Evolutionary conservation across 2,797 vertebrate species (phyloP).

Genomic region (Gobionotothen gibberifrons): DNA sequence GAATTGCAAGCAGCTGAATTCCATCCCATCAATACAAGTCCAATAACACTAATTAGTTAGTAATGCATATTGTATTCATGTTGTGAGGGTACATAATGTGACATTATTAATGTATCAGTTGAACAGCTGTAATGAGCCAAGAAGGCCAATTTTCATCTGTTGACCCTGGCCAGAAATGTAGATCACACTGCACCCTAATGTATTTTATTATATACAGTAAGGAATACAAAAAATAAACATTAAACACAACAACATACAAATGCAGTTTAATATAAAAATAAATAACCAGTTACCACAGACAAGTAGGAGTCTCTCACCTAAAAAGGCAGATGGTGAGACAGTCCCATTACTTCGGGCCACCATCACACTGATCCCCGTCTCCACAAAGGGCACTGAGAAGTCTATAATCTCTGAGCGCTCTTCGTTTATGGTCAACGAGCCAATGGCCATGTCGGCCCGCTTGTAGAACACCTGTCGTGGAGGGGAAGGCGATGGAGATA

Average conservation of each 20-base stretch:
- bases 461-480: conserved; percentile 92
- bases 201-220: too few relatives aligned
- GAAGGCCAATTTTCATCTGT: background rate
- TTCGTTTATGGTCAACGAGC: conserved; percentile 97
- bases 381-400: conserved; percentile 98
- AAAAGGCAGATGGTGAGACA: conserved; percentile 95
- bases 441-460: conserved; percentile 97
- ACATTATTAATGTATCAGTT: background rate
- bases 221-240: too few relatives aligned
- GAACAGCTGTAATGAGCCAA: background rate
- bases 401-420: conserved; percentile 97
- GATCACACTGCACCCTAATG: too few relatives aligned
- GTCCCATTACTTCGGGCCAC: conserved; percentile 97
- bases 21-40: background rate
- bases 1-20: background rate
- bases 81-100: background rate
- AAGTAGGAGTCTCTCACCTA: conserved; percentile 84
- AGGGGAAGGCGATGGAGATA: conserved; percentile 3
- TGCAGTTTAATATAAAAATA: too few relatives aligned
- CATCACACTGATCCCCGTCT: conserved; percentile 98
- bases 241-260: too few relatives aligned
- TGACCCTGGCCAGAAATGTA: too few relatives aligned
- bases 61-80: background rate
- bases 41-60: background rate
- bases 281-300: too few relatives aligned